Base-by-base conservation (phyloP, 1,140 invertebrate genomes). In the Drosophila truncata region DNA sequence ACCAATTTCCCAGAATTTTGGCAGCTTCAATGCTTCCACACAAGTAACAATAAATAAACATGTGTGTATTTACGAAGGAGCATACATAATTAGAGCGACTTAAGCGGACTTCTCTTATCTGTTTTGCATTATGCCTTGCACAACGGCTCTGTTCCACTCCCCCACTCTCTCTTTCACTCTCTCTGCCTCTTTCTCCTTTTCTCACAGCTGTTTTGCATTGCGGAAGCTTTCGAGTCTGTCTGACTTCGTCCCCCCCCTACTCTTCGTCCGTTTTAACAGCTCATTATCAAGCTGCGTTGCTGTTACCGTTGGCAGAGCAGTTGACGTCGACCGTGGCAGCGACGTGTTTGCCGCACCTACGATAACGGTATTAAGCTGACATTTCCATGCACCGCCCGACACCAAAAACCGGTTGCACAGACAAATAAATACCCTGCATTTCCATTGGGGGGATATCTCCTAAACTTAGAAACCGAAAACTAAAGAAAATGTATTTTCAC, bases 271-370 rank as follows among this genome's bases (percentile, higher is more conserved):
- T 66, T 74, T 84, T 78, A 84, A 88, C 85, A 69, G 75, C 86
- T 90, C 75, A 90, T 88, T 84, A 90, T 81, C 78, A 85, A 70
- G 81, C 65, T 37, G 61, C 70, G 74, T 18, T 65, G 57, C 44
- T 33, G 73, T 47, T 44, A 60, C 67, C 58, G 58, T 39, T 42
- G 57, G 35, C 62, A 72, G 64, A 50, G 63, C 62, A 41, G 80
- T 63, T 39, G 42, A 47, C 61, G 58, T 62, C 57, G 77, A 62
- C 55, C 58, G 61, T 64, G 76, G 80, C 80, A 76, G 65, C 60
- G 80, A 64, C 64, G 73, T 90, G 80, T 83, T 86, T 88, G 84
- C 84, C 84, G 84, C 84, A 87, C 84, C 84, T 87, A 87, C 84
- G 84, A 87, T 88, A 87, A 87, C 84, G 84, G 84, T 82, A 87